Evolutionary conservation across 2,797 vertebrate genomes (phyloP), one percentile per base, ranked within the genome.

Genomic region (Odontamblyopus lacepedii): DNA sequence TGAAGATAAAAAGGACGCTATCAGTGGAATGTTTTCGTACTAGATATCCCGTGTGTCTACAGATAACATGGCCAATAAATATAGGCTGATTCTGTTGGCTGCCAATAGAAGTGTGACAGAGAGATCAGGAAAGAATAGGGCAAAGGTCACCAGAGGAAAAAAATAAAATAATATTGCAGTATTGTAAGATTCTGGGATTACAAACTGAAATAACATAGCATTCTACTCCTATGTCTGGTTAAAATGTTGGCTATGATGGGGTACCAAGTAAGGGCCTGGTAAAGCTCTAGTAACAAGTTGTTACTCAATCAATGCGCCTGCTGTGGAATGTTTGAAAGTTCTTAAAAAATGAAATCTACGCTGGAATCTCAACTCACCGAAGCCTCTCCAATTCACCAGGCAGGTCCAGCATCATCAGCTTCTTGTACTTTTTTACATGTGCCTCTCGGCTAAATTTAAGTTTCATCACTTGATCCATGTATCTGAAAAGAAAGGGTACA

Each of bases 381-480:
- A 99, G 96, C 70, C 81, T 95, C 38, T 85, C 75, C 87, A 98
- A 93, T 86, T 99, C 97, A 2, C 92, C 91, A 75, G 94, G 93
- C 76, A 98, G 91, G 71, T 95, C 84, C 12, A 94, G 92, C 15
- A 87, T 92, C 87, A 94, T 95, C 72, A 98, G 80, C 70, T 93
- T 94, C 9, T 94, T 94, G 81, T 95, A 94, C 85, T 97, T 95
- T 74, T 94, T 93, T 59, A 92, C 75, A 70, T 94, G 95, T 1
- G 85, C 78, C 0, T 94, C 93, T 57, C 95, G 93, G 0, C 87
- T 75, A 88, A 96, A 96, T 11, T 75, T 89, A 41, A 98, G 89
- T 55, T 93, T 94, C 9, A 93, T 90, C 67, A 98, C 96, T 92
- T 98, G 94, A 85, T 95, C 89, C 93, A 98, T 92, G 85, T 98